Conservation (phyloP, 2,113 vertebrate species). For the Spilogale gracilis region DNA sequence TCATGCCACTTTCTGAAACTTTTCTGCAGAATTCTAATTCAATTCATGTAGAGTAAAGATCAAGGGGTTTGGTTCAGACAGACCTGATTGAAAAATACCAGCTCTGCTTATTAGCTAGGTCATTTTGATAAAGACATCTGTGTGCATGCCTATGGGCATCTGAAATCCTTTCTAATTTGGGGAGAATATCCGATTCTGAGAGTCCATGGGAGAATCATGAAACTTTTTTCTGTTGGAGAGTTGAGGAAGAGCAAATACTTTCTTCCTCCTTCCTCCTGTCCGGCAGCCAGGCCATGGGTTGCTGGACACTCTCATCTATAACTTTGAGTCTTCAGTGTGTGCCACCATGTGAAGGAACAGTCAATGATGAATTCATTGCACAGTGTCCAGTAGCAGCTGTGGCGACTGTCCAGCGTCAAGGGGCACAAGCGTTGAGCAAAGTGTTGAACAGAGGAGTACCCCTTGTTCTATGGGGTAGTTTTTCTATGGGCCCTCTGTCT, state of each 20-base stretch:
- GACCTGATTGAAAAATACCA: not conserved
- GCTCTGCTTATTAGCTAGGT: not conserved
- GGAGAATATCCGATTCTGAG: not conserved
- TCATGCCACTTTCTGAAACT: not conserved
- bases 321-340: not conserved
- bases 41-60: not conserved
- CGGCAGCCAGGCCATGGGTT: not conserved
- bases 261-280: not conserved
- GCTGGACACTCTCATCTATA: not conserved
- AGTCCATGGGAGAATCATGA: not conserved
- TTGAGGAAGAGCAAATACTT: not conserved
- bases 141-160: not conserved
- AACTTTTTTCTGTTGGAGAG: not conserved
- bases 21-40: not conserved
- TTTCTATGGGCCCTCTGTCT: not conserved
- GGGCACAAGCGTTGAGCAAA: not conserved
- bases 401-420: not conserved
- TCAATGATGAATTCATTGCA: not conserved
- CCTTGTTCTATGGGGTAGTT: rapidly evolving
- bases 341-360: not conserved
- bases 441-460: not conserved
- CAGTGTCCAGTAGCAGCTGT: not conserved
- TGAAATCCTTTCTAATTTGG: not conserved
- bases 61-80: not conserved
- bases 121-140: not conserved